These are phyloP conservation scores for Zapus hudsonius DNA, from an alignment of 2,113 vertebrate genomes.

Conservation along the genomic window DNA sequence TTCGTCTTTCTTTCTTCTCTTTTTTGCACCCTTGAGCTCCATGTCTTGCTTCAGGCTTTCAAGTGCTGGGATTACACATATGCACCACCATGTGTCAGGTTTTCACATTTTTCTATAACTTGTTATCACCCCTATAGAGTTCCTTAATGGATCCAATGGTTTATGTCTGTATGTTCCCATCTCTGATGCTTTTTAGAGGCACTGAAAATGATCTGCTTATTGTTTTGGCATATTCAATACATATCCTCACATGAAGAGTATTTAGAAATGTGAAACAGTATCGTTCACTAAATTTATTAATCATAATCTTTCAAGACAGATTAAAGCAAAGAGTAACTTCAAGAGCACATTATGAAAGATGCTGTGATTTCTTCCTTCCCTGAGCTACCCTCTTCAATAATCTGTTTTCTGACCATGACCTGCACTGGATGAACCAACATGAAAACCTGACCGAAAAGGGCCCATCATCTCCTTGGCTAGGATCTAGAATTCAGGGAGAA, in stretches of 20 bases:
- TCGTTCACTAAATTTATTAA: neutral
- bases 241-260: neutral
- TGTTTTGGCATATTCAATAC: neutral
- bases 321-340: neutral
- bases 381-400: neutral
- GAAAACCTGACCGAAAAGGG: neutral
- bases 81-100: neutral
- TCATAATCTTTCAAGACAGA: neutral
- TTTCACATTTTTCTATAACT: neutral
- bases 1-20: neutral
- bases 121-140: neutral
- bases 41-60: neutral
- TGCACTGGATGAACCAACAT: neutral
- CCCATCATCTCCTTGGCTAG: neutral
- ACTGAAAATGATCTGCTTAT: neutral
- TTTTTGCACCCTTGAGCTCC: neutral
- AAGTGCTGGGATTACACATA: neutral
- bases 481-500: neutral
- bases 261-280: constrained; percentile 1
- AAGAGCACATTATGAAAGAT: neutral
- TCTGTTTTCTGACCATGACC: neutral
- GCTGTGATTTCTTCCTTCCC: neutral
- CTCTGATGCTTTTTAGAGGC: neutral
- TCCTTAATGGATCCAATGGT: neutral
- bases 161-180: neutral